These are phyloP conservation scores for Formica exsecta DNA, from an alignment of 1,140 invertebrate species.

Conservation along the genomic window DNA sequence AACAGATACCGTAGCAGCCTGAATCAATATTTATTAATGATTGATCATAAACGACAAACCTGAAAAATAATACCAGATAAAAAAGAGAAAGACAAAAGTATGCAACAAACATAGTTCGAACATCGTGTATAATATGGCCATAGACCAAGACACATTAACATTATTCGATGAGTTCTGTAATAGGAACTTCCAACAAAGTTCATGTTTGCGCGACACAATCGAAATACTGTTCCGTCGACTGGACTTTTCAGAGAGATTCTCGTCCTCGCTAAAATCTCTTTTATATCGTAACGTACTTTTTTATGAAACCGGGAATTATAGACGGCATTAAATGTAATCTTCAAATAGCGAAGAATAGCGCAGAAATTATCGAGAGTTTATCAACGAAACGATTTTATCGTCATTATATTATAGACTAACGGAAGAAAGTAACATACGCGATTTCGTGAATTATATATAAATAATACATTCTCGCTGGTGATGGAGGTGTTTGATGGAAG, in stretches of 20 bases:
- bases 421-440: neutral
- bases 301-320: neutral
- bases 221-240: neutral
- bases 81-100: constrained; percentile 19
- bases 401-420: constrained; percentile 29
- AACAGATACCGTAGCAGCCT: neutral
- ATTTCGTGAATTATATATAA: constrained; percentile 4
- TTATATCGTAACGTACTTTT: neutral
- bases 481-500: neutral
- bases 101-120: neutral
- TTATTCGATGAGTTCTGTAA: constrained; percentile 26
- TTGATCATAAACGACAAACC: constrained; percentile 15
- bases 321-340: constrained; percentile 16
- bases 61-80: constrained; percentile 13
- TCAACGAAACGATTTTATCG: neutral
- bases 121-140: constrained; percentile 27
- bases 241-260: neutral
- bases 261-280: neutral
- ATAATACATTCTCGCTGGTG: neutral
- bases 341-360: neutral
- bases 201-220: neutral
- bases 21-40: neutral
- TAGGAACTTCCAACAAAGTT: constrained; percentile 7
- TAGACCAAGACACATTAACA: constrained; percentile 22
- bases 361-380: neutral